These are phyloP conservation scores for Dipodomys stephensi DNA, from an alignment of 2,113 vertebrate species.

Conservation along the genomic window DNA sequence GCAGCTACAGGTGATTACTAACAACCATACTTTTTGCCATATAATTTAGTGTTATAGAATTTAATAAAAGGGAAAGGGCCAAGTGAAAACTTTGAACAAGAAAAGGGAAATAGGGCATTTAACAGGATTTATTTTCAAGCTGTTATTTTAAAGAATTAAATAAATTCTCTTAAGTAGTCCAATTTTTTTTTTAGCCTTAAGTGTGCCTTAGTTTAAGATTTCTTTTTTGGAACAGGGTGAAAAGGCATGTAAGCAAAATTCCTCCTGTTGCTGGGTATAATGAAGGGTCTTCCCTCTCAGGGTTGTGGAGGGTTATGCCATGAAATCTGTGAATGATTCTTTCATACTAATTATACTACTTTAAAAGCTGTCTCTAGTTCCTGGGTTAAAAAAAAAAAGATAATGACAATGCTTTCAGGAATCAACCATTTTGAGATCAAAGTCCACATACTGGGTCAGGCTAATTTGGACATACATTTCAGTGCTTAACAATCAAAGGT, in stretches of 20 bases:
- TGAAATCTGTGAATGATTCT: constrained; percentile 74
- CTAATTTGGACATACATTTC: constrained; percentile 79
- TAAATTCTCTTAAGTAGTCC: constrained; percentile 84
- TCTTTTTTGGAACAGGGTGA: constrained; percentile 61
- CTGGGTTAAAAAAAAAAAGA: constrained; percentile 72
- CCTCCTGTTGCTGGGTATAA: constrained; percentile 52
- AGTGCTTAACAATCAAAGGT: constrained; percentile 77
- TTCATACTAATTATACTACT: constrained; percentile 77
- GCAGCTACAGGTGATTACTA: constrained; percentile 54
- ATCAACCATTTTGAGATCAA: constrained; percentile 82
- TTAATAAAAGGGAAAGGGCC: constrained; percentile 56
- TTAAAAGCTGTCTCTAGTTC: constrained; percentile 71
- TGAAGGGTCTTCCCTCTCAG: constrained; percentile 69
- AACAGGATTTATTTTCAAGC: constrained; percentile 85
- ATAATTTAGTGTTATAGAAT: constrained; percentile 38
- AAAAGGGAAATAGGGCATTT: constrained; percentile 77
- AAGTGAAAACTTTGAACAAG: constrained; percentile 72
- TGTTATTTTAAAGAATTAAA: constrained; percentile 83
- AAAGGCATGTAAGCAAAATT: constrained; percentile 73
- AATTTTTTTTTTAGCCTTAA: constrained; percentile 74
- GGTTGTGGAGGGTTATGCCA: constrained; percentile 65
- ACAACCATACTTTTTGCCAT: background rate
- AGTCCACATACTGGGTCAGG: constrained; percentile 77
- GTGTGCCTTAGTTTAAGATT: constrained; percentile 26
- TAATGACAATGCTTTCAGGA: constrained; percentile 73